A percentile compares a stretch with the other conserved stretches of the same genome.
Evolutionary conservation across 2,888 invertebrate genomes (phyloP).

Genomic region (Petrolisthes manimaculis): DNA sequence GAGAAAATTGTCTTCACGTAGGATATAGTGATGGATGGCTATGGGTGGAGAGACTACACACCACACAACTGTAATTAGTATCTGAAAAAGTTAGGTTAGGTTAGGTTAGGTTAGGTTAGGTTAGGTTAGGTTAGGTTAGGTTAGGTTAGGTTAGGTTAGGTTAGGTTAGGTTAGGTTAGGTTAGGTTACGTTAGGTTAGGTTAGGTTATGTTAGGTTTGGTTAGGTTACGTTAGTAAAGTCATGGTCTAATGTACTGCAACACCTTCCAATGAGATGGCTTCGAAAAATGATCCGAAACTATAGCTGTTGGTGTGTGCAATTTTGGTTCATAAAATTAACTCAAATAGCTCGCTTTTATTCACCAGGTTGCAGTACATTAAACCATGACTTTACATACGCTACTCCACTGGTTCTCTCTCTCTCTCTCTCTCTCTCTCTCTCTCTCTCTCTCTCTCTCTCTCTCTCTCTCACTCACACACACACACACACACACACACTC

Average conservation of each 20-base stretch:
- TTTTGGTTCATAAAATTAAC: too few species aligned
- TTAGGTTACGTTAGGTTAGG: not conserved
- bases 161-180: not conserved
- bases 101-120: conserved; percentile 1
- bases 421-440: not conserved
- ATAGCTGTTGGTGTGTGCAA: too few species aligned
- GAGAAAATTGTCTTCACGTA: conserved; percentile 90
- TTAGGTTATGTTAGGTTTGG: too few species aligned
- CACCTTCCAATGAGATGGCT: too few species aligned
- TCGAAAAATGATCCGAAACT: too few species aligned
- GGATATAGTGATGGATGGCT: conserved; percentile 91
- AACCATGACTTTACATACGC: too few species aligned
- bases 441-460: not conserved
- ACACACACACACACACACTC: not conserved
- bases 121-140: not conserved
- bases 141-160: not conserved
- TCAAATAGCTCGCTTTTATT: too few species aligned
- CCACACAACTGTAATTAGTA: conserved; percentile 19
- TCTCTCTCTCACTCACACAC: not conserved
- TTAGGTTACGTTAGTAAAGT: too few species aligned
- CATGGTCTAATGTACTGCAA: too few species aligned
- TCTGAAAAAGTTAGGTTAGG: not conserved
- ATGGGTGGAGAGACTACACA: conserved; percentile 86
- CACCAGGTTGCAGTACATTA: too few species aligned
- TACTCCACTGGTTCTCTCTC: too few species aligned